Base-by-base conservation (phyloP, 1,140 invertebrate species). In the Octopus sinensis region DNA sequence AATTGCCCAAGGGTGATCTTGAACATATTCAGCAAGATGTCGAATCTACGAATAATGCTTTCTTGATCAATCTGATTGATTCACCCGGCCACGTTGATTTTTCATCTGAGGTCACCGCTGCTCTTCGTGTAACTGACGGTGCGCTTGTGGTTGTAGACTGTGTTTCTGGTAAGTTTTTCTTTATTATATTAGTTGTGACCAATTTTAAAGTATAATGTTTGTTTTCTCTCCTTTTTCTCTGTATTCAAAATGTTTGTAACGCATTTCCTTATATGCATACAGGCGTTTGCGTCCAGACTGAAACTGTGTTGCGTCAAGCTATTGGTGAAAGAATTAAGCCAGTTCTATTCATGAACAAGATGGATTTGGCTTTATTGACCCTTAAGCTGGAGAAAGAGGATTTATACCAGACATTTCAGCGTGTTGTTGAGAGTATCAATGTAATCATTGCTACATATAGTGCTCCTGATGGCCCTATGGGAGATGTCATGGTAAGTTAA, bases 391-490 rank as follows among this genome's bases (percentile, higher is more conserved):
- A 96, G 78, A 79, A 82, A 23, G 98, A 99, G 93, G 97, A 98
- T 91, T 92, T 99, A 30, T 99, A 98, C 92, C 98, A 99, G 92
- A 99, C 97, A 89, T 99, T 99, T 94, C 97, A 98, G 92, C 95
- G 98, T 93, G 99, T 99, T 91, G 97, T 99, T 87, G 98, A 99
- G 92, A 99, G 98, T 90, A 97, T 99, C 54, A 99, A 99, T 92
- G 98, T 99, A 83, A 99, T 99, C 90, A 99, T 99, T 91, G 97
- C 97, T 84, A 99, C 98, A n/a, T 99, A 99, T 91, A 95, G 95
- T 85, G 97, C 98, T 86, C 97, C 99, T 87, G 93, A 94, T 88
- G 98, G 98, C 84, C 98, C 98, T 71, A 99, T 99, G 98, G 98
- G 98, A 91, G 95, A 98, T 93, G 87, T 90, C 62, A 53, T 80